phyloP scores from a whole-genome alignment of 2,888 invertebrate species.

The Drosophila yooni region DNA sequence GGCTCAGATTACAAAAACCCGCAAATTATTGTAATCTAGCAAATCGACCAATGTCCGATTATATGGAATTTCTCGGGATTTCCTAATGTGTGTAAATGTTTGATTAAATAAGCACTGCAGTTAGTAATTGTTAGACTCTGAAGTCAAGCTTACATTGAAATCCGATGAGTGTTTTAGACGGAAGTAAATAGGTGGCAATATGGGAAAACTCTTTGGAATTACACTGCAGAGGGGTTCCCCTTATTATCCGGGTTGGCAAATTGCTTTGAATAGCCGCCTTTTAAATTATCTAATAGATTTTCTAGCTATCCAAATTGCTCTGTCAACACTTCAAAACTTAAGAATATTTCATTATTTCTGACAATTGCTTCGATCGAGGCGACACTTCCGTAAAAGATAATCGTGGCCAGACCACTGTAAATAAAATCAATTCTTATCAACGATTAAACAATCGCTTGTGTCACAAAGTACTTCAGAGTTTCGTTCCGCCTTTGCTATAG shows the following conservation, averaged over 20 bases:
- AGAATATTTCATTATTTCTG: background rate
- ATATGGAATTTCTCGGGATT: conserved; percentile 18
- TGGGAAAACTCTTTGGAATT: background rate
- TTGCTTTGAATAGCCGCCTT: background rate
- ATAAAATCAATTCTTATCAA: conserved; percentile 47
- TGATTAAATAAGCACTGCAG: conserved; percentile 12
- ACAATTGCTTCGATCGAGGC: background rate
- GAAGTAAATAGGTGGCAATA: background rate
- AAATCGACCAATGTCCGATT: background rate
- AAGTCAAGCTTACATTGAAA: background rate
- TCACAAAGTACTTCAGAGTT: conserved; percentile 18
- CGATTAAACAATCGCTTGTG: conserved; percentile 17
- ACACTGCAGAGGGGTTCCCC: background rate
- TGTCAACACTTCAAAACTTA: background rate
- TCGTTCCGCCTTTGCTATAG: conserved; percentile 16
- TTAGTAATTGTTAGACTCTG: conserved; percentile 16
- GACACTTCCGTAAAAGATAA: conserved; percentile 54
- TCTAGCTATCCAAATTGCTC: background rate
- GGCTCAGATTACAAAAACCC: conserved; percentile 29
- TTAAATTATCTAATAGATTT: background rate
- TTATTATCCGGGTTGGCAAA: background rate
- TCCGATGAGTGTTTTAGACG: background rate
- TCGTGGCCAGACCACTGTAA: background rate
- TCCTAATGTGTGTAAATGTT: background rate
- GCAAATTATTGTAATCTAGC: conserved; percentile 47